phyloP scores from a whole-genome alignment of 2,888 invertebrate genomes.

The Brachypterus glaber region DNA sequence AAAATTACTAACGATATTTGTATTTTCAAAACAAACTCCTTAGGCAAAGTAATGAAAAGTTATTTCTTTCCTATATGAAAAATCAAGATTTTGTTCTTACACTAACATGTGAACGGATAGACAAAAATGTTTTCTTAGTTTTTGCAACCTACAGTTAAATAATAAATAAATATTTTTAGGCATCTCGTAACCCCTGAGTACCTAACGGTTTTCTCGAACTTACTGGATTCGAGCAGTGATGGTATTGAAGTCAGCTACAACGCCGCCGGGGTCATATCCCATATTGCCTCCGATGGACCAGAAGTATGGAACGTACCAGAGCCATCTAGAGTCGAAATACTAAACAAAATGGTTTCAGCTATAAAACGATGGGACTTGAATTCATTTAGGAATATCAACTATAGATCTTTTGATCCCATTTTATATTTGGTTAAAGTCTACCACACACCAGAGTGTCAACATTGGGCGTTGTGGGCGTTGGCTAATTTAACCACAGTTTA shows the following conservation, averaged over 20 bases:
- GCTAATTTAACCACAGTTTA: slow-evolving; percentile 92
- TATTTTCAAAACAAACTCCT: no score
- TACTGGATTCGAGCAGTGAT: slow-evolving; percentile 78
- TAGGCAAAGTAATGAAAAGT: no score
- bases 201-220: slow-evolving; percentile 74
- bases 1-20: no score
- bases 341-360: slow-evolving; percentile 66
- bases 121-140: no score
- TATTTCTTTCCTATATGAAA: no score
- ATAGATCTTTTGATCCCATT: slow-evolving; percentile 92
- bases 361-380: slow-evolving; percentile 82
- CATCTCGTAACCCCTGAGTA: slow-evolving; percentile 79
- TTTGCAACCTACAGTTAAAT: no score
- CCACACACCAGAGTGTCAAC: slow-evolving; percentile 85
- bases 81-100: no score
- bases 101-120: no score
- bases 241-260: slow-evolving; percentile 95
- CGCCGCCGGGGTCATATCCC: slow-evolving; percentile 90
- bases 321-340: slow-evolving; percentile 62
- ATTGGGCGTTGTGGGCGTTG: slow-evolving; percentile 96
- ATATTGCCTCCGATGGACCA: slow-evolving; percentile 87
- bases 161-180: no score
- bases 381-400: slow-evolving; percentile 90
- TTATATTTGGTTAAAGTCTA: slow-evolving; percentile 70
- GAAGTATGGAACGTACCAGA: slow-evolving; percentile 66